Conservation (phyloP, 1,140 invertebrate genomes). For the Tetragonula clypearis region DNA sequence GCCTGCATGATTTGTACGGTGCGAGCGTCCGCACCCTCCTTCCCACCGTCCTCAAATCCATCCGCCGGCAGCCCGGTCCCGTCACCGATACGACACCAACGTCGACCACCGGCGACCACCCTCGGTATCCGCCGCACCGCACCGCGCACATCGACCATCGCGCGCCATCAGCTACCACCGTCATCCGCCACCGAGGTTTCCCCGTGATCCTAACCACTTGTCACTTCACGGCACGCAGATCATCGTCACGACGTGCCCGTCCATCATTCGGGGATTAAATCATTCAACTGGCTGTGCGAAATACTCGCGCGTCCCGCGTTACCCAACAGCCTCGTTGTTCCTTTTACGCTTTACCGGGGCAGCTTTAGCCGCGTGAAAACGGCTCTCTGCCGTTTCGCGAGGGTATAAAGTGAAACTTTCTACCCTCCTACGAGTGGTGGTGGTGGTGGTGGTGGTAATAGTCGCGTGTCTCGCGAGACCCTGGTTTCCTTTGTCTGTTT, state of each 20-base stretch:
- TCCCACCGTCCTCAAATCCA: conserved; percentile 66
- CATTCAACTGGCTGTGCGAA: conserved; percentile 71
- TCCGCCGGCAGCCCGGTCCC: conserved; percentile 47
- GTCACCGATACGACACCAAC: conserved; percentile 50
- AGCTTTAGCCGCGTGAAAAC: conserved; percentile 8
- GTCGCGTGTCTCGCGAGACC: background rate
- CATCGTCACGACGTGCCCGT: conserved; percentile 84
- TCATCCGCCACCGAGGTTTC: conserved; percentile 71
- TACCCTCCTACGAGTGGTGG: background rate
- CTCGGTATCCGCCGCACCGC: conserved; percentile 21
- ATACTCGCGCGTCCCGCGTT: conserved; percentile 49
- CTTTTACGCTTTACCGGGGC: background rate
- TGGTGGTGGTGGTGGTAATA: too few relatives aligned
- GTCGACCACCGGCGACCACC: conserved; percentile 33
- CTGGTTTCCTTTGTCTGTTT: background rate
- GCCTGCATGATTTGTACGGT: conserved; percentile 81
- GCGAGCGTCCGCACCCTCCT: conserved; percentile 65
- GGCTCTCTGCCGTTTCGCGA: background rate
- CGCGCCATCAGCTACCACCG: conserved; percentile 41
- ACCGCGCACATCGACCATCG: conserved; percentile 23
- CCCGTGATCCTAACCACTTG: conserved; percentile 81
- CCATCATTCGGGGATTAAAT: conserved; percentile 81
- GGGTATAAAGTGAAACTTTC: background rate
- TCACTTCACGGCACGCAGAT: conserved; percentile 80
- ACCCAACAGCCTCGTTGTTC: conserved; percentile 3